Percentiles rank a stretch among this genome's conserved stretches.
Conservation (phyloP, 2,797 vertebrate species). For the Gila robusta region DNA sequence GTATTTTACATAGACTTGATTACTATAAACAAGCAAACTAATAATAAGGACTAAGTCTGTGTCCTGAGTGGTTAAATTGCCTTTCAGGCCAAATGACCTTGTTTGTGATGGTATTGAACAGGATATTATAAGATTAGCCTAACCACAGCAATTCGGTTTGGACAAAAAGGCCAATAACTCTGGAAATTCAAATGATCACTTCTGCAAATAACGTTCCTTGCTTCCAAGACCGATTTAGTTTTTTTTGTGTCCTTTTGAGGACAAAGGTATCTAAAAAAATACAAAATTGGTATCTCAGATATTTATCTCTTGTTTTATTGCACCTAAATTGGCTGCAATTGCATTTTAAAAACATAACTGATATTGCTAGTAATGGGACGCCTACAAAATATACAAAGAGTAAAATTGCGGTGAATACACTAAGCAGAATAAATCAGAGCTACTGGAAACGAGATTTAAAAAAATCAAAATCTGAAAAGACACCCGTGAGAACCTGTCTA, state of each 20-base stretch:
- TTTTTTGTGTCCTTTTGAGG: background rate
- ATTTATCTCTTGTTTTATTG: background rate
- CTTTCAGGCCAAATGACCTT: background rate
- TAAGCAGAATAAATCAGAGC: background rate
- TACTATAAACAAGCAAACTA: conserved; percentile 26
- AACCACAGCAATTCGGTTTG: background rate
- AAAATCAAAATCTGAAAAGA: background rate
- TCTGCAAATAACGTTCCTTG: background rate
- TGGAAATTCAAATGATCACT: too few species aligned
- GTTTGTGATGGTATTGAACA: background rate
- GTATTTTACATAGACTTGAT: background rate
- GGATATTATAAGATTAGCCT: background rate
- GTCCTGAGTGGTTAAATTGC: background rate
- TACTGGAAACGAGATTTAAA: background rate
- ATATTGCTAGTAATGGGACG: background rate
- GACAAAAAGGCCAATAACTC: background rate
- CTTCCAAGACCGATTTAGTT: too few species aligned
- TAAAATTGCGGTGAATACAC: background rate
- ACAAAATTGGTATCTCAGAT: background rate
- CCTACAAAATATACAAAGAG: background rate
- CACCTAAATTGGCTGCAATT: background rate
- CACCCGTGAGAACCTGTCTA: background rate
- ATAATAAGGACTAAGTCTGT: background rate
- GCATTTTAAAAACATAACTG: background rate
- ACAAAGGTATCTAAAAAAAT: background rate